A percentile compares a stretch with the other conserved stretches of the same genome.
phyloP scores from a whole-genome alignment of 2,888 invertebrate species.

The Lithosia quadra region DNA sequence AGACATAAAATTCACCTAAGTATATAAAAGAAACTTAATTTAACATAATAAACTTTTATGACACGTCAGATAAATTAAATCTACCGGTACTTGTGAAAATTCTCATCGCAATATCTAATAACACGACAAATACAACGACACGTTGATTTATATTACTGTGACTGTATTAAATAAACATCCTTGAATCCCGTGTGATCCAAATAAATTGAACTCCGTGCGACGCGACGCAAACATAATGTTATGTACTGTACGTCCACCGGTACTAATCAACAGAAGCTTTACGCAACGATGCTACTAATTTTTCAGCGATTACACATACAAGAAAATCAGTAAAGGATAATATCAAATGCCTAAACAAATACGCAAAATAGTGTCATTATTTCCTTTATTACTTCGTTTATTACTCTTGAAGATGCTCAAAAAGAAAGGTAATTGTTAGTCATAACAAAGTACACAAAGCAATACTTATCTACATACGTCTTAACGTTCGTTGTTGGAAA shows the following conservation, averaged over 20 bases:
- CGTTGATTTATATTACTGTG: not conserved
- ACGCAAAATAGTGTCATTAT: too few species aligned
- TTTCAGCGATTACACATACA: not conserved
- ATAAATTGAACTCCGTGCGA: not conserved
- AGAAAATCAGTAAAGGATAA: not conserved
- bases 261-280: not conserved
- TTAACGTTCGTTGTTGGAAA: not conserved
- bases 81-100: not conserved
- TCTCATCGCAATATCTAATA: not conserved
- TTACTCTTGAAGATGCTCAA: not conserved
- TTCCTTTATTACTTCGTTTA: not conserved
- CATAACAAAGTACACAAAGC: not conserved
- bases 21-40: too few species aligned
- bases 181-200: not conserved
- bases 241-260: not conserved
- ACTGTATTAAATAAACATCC: constrained; percentile 2
- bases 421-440: not conserved
- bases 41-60: too few species aligned
- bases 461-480: not conserved
- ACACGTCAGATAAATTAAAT: too few species aligned
- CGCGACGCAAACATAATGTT: not conserved
- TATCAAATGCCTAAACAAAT: not conserved
- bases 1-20: too few species aligned
- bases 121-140: not conserved
- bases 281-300: not conserved